Conservation (phyloP, 2,113 vertebrate genomes). For the Alaudala cheleensis region DNA sequence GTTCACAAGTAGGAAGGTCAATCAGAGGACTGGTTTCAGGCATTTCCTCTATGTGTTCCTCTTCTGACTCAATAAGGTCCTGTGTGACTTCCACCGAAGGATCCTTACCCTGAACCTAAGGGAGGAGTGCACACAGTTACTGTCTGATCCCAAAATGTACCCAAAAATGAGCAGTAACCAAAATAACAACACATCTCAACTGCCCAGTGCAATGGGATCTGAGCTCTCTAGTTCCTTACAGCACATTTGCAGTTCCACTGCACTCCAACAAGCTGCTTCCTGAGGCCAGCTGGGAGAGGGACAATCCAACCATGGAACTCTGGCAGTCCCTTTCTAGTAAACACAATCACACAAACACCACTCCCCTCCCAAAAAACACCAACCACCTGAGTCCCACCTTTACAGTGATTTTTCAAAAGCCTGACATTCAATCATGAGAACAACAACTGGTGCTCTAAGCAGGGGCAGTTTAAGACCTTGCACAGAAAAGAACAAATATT, state of each 20-base stretch:
- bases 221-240: neutral
- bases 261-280: neutral
- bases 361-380: neutral
- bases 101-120: slow-evolving; percentile 96
- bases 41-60: slow-evolving; percentile 96
- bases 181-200: neutral
- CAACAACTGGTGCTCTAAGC: neutral
- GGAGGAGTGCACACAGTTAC: neutral
- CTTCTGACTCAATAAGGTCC: slow-evolving; percentile 97
- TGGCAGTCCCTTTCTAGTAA: neutral
- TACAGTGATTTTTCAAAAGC: neutral
- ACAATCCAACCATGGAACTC: neutral
- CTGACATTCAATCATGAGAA: neutral
- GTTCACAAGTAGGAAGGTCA: slow-evolving; percentile 93
- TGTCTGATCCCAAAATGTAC: neutral
- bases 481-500: neutral
- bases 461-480: neutral
- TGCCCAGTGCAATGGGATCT: neutral
- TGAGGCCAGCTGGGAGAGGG: neutral
- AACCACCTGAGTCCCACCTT: neutral
- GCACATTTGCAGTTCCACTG: neutral
- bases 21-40: slow-evolving; percentile 93
- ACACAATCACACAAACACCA: neutral
- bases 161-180: neutral
- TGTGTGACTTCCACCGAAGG: slow-evolving; percentile 97